Evolutionary conservation across 2,888 invertebrate species (phyloP).

Genomic region (Pheosia gnoma): DNA sequence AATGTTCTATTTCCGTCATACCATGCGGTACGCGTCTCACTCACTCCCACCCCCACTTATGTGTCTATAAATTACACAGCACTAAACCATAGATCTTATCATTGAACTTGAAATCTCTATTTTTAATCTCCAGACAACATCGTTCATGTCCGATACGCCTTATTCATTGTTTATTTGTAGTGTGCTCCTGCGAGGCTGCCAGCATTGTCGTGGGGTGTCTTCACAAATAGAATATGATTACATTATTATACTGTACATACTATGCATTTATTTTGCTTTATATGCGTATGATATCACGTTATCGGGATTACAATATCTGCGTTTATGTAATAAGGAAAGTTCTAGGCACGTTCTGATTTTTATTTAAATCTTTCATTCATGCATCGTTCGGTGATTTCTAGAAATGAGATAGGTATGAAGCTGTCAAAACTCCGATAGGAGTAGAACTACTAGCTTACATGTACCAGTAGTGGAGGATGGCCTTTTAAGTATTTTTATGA

Average conservation of each 20-base stretch:
- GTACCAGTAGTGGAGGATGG: no score
- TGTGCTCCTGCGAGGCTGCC: slow-evolving; percentile 16
- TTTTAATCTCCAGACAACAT: not conserved
- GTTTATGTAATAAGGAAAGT: not conserved
- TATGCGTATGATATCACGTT: not conserved
- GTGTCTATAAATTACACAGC: not conserved
- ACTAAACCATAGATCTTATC: not conserved
- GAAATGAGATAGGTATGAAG: no score
- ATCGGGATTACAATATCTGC: not conserved
- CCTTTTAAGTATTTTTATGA: no score
- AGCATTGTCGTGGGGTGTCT: slow-evolving; percentile 20
- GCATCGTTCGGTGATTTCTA: no score
- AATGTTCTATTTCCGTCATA: not conserved
- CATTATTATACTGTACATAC: not conserved
- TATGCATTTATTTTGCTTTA: not conserved
- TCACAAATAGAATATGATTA: slow-evolving; percentile 3
- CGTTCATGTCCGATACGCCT: slow-evolving; percentile 7
- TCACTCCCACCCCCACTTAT: not conserved
- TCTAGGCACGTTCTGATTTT: not conserved
- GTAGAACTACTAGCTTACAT: no score
- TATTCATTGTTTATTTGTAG: slow-evolving; percentile 34
- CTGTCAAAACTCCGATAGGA: no score
- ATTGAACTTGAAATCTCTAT: slow-evolving; percentile 8
- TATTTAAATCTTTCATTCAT: not conserved
- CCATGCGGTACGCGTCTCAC: not conserved